Evolutionary conservation across 2,888 invertebrate genomes (phyloP).

Genomic region (Phanerotoma sp.): DNA sequence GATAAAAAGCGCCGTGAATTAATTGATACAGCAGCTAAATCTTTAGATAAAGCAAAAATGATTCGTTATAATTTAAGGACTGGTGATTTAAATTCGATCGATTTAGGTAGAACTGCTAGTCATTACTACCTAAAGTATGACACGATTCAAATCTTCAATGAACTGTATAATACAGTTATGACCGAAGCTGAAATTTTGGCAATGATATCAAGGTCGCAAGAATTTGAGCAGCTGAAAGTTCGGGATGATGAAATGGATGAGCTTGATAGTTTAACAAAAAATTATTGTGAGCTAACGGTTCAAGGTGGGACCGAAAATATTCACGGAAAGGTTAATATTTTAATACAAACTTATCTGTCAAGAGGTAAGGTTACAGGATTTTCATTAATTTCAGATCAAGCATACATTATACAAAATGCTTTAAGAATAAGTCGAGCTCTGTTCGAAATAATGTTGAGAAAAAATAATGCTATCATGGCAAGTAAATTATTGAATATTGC

Average conservation of each 20-base stretch:
- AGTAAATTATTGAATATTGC: slow-evolving; percentile 81
- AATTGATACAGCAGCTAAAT: slow-evolving; percentile 77
- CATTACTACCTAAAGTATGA: slow-evolving; percentile 97
- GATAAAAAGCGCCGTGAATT: slow-evolving; percentile 76
- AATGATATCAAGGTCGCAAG: slow-evolving; percentile 89
- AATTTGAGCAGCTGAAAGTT: slow-evolving; percentile 94
- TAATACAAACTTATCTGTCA: slow-evolving; percentile 88
- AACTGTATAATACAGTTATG: slow-evolving; percentile 78
- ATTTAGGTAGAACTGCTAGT: slow-evolving; percentile 94
- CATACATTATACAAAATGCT: slow-evolving; percentile 90
- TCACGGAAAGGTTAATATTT: slow-evolving; percentile 92
- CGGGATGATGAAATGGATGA: slow-evolving; percentile 94
- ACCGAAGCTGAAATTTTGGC: slow-evolving; percentile 83
- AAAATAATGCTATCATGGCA: slow-evolving; percentile 88
- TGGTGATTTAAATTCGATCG: slow-evolving; percentile 78
- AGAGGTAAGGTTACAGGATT: slow-evolving; percentile 78
- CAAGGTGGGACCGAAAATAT: slow-evolving; percentile 85
- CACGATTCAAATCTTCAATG: slow-evolving; percentile 91
- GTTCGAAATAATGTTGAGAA: slow-evolving; percentile 89
- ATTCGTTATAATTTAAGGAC: slow-evolving; percentile 85
- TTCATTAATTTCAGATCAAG: slow-evolving; percentile 84
- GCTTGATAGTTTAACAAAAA: slow-evolving; percentile 73
- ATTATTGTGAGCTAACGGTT: slow-evolving; percentile 77
- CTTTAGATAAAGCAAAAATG: slow-evolving; percentile 91
- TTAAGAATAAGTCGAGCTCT: slow-evolving; percentile 87